Evolutionary conservation across 2,113 vertebrate species (phyloP).

Genomic region (Myiopsitta monachus): DNA sequence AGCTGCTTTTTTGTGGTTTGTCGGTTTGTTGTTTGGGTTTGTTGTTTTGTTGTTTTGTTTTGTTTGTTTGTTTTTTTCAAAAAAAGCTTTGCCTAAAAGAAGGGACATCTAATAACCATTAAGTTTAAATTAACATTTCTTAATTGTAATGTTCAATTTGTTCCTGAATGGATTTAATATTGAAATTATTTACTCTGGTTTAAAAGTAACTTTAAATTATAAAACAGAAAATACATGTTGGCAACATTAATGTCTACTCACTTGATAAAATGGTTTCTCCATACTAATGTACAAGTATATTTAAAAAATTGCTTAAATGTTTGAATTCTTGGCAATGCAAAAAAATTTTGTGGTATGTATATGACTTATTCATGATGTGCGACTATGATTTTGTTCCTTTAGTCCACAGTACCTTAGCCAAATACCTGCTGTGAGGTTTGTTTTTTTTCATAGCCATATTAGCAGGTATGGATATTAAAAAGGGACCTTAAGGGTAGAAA

Average conservation of each 20-base stretch:
- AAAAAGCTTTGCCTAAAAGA: background rate
- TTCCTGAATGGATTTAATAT: background rate
- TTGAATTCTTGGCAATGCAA: background rate
- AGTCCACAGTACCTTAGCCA: background rate
- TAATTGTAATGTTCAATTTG: background rate
- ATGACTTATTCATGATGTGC: background rate
- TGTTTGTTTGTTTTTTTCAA: accelerated
- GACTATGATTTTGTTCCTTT: background rate
- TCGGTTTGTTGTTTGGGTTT: background rate
- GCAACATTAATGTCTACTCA: background rate
- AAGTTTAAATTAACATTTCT: background rate
- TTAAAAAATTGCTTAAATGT: background rate
- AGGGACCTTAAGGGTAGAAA: background rate
- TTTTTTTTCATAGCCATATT: background rate
- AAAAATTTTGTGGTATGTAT: background rate
- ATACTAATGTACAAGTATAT: background rate
- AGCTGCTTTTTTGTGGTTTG: background rate
- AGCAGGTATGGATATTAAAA: background rate
- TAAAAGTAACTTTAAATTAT: background rate
- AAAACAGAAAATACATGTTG: background rate
- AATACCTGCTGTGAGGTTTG: background rate
- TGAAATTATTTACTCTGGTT: background rate
- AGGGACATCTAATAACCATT: background rate
- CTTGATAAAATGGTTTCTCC: background rate
- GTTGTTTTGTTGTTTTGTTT: background rate